phyloP scores from a whole-genome alignment of 2,113 vertebrate genomes.

The mouse (Mus musculus) region GRCm39 chr11:80845001-80845500 shows the following conservation, averaged over 20 bases:
- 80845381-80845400: background rate
- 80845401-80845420: background rate
- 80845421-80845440: rapidly evolving
- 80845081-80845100: background rate
- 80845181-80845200: background rate
- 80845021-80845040: conserved; percentile 33
- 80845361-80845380: too few relatives aligned
- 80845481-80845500: rapidly evolving
- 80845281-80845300: too few relatives aligned
- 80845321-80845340: background rate
- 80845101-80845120: background rate
- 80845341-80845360: background rate
- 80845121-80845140: background rate
- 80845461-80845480: too few relatives aligned
- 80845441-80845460: background rate
- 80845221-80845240: background rate
- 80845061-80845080: background rate
- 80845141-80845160: background rate
- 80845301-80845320: background rate
- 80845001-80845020: background rate
- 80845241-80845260: background rate
- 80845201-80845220: background rate
- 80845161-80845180: background rate
- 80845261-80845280: background rate
- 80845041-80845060: background rate